Conservation (phyloP, 23 tunicate species). For the Phallusia fumigata region DNA sequence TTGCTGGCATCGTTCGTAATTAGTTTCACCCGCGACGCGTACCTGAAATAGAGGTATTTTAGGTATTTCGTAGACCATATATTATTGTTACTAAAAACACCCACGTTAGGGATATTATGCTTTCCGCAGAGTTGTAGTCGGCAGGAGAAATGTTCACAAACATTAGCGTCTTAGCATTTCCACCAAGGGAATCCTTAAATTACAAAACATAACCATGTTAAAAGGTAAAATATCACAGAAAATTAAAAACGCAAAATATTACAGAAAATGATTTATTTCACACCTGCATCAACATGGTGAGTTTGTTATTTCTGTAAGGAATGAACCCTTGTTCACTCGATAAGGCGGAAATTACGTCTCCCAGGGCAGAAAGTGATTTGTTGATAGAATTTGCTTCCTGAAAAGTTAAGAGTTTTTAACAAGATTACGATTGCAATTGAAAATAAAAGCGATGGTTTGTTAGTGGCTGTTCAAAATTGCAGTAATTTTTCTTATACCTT, state of each 20-base stretch:
- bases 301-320: constrained; percentile 97
- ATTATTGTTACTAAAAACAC: background rate
- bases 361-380: constrained; percentile 96
- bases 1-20: constrained; percentile 94
- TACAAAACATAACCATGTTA: no score
- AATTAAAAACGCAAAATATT: background rate
- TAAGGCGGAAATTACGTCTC: constrained; percentile 97
- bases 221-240: background rate
- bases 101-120: constrained; percentile 88
- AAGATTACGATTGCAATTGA: no score
- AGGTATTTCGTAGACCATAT: background rate
- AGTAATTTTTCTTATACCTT: no score
- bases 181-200: constrained; percentile 87
- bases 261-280: background rate
- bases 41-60: constrained; percentile 10
- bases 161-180: constrained; percentile 99
- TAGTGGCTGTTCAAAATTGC: no score
- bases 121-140: constrained; percentile 95
- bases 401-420: constrained; percentile 10
- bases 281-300: constrained; percentile 98
- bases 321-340: constrained; percentile 87
- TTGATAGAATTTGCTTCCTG: constrained; percentile 99
- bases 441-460: no score
- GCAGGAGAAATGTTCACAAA: constrained; percentile 99
- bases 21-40: constrained; percentile 94